Conservation (phyloP, 92 coral and sea anemone genomes). For the Umimayanthus chanpuru region DNA sequence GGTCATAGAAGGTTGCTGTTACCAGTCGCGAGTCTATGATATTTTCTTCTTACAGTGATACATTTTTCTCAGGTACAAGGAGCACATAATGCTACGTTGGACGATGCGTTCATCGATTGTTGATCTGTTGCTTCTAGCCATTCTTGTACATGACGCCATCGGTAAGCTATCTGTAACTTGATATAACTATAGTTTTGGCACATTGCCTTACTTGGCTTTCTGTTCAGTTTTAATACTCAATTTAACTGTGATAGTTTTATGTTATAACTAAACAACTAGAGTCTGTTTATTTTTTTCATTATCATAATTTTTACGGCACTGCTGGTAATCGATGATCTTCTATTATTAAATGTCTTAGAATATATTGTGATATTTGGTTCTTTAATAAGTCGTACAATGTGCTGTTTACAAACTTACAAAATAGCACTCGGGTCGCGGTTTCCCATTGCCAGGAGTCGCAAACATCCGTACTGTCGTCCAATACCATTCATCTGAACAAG, state of each 20-base stretch:
- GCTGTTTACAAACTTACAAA: too few species aligned
- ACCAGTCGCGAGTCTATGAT: neutral
- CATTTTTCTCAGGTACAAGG: constrained; percentile 19
- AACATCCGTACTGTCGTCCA: neutral
- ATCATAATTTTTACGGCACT: neutral
- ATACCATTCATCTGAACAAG: neutral
- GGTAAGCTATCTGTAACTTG: constrained; percentile 34
- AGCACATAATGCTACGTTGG: neutral
- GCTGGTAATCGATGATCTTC: neutral
- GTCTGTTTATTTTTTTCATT: neutral
- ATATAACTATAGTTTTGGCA: neutral
- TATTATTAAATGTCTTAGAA: too few species aligned
- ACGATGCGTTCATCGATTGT: neutral
- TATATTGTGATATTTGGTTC: too few species aligned
- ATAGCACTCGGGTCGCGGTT: too few species aligned
- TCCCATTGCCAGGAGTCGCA: neutral
- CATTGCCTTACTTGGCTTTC: neutral
- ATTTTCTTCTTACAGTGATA: neutral
- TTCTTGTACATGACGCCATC: constrained; percentile 23
- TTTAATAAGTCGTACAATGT: too few species aligned
- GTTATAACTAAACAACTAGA: too few species aligned
- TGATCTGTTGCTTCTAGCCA: constrained; percentile 10
- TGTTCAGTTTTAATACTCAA: neutral
- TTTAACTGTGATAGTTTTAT: neutral
- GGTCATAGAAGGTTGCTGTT: neutral